Evolutionary conservation across 1,140 invertebrate species (phyloP).

Genomic region (Drosophila subobscura): DNA sequence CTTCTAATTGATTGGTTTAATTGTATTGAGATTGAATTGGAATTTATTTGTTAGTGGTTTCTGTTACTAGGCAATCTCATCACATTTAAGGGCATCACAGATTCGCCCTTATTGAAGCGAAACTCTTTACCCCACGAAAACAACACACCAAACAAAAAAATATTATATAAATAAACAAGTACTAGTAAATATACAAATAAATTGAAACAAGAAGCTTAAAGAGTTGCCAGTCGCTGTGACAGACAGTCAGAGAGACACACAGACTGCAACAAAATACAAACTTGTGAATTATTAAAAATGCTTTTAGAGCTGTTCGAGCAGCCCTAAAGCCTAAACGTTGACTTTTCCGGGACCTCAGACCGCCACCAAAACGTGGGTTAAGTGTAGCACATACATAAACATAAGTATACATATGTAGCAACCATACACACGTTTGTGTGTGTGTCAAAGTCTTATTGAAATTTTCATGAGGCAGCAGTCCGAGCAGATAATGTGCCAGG

Average conservation of each 20-base stretch:
- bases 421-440: conserved; percentile 25
- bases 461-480: conserved; percentile 68
- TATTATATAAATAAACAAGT: neutral
- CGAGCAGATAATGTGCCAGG: conserved; percentile 69
- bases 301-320: conserved; percentile 62
- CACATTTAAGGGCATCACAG: too few relatives aligned
- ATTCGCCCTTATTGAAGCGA: too few relatives aligned
- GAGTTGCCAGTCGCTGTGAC: conserved; percentile 60
- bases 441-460: conserved; percentile 63
- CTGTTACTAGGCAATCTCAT: too few relatives aligned
- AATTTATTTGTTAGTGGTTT: too few relatives aligned
- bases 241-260: conserved; percentile 16
- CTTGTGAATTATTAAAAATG: conserved; percentile 74
- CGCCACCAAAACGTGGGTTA: conserved; percentile 42
- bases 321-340: conserved; percentile 22
- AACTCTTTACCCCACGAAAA: neutral
- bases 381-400: conserved; percentile 40
- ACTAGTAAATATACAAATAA: conserved; percentile 1
- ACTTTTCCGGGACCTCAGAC: conserved; percentile 2
- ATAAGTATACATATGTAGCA: conserved; percentile 42
- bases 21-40: too few relatives aligned
- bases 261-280: conserved; percentile 29
- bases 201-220: conserved; percentile 62
- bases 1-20: too few relatives aligned
- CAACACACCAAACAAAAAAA: neutral